Base-by-base conservation (phyloP, 2,888 invertebrate genomes). In the Pemphredon lugubris region DNA sequence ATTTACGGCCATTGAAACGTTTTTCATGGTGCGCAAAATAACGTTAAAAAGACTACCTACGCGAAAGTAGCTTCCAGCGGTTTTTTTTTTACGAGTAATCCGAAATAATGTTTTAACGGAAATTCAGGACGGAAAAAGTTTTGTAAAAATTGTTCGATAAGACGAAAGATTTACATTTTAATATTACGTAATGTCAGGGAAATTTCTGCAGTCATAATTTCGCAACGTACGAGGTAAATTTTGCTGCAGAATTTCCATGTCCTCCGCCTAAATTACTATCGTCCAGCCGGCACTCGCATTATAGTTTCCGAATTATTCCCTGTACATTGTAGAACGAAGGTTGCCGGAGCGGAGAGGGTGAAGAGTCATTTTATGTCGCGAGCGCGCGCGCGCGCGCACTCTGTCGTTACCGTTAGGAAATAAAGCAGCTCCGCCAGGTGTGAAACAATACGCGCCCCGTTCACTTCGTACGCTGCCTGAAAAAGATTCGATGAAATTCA, bases 221-320 rank as follows among this genome's bases (percentile, higher is more conserved):
- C 26, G n/a, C 2, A 47, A 44, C 40, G 60, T 64, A 42, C 42
- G 14, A 44, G 39, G 37, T 47, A 53, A 65, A 57, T 70, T 64
- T 60, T 26, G 45, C 34, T 42, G 30, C 16, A 26, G 42, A 45
- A 57, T 64, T 55, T 64, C 42, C 40, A 48, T 39, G 50, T 57
- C 48, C 21, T 39, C 16, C 40, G 11, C 21, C 21, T 32, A 57
- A 63, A 68, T 65, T 65, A 68, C 51, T 57, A 57, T 63, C 55
- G 61, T 32, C 45, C 61, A 57, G 23, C 50, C 37, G 37, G 51
- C 39, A 39, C 57, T 57, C 50, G 39, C 48, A 37, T 51, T 63
- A 63, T 68, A 61, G 51, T 57, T 63, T 57, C 50, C 37, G 37
- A 74, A 74, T 74, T 68, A 74, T 64, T 67, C 63, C 55, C 57